A percentile compares a stretch with the other conserved stretches of the same genome.
Conservation (phyloP, 2,797 vertebrate genomes). For the Scolopax rusticola region DNA sequence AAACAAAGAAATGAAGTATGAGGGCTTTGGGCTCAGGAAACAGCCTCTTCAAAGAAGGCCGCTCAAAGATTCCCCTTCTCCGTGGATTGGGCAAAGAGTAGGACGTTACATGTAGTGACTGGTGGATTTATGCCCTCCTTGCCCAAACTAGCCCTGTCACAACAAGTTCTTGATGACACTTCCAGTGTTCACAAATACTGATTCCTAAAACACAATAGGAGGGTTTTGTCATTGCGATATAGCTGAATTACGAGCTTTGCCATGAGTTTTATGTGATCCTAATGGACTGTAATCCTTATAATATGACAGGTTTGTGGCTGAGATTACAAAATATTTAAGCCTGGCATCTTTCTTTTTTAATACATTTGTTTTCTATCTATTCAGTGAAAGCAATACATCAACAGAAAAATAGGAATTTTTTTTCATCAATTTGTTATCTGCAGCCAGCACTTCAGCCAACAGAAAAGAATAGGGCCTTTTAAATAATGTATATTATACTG, state of each 20-base stretch:
- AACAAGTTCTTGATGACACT: not conserved
- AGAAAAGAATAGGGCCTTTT: not conserved
- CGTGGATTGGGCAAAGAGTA: accelerated
- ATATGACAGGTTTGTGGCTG: not conserved
- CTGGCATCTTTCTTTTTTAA: not conserved
- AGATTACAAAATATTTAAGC: slow-evolving; percentile 22
- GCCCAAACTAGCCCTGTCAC: not conserved
- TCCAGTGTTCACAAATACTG: not conserved
- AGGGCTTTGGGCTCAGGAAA: not conserved
- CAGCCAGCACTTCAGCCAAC: not conserved
- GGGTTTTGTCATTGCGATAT: not conserved
- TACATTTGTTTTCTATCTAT: not conserved
- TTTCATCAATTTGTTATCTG: not conserved
- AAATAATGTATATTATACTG: not conserved
- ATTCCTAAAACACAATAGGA: not conserved
- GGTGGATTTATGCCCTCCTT: not conserved
- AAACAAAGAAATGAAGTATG: no score
- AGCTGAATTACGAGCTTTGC: not conserved
- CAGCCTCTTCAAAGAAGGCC: not conserved
- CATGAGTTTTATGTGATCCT: not conserved
- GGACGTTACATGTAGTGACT: accelerated
- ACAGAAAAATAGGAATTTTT: not conserved
- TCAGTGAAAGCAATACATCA: not conserved
- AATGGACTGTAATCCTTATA: not conserved
- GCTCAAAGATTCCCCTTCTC: not conserved